phyloP scores from a whole-genome alignment of 2,888 invertebrate genomes.

The Lochmaea crataegi region DNA sequence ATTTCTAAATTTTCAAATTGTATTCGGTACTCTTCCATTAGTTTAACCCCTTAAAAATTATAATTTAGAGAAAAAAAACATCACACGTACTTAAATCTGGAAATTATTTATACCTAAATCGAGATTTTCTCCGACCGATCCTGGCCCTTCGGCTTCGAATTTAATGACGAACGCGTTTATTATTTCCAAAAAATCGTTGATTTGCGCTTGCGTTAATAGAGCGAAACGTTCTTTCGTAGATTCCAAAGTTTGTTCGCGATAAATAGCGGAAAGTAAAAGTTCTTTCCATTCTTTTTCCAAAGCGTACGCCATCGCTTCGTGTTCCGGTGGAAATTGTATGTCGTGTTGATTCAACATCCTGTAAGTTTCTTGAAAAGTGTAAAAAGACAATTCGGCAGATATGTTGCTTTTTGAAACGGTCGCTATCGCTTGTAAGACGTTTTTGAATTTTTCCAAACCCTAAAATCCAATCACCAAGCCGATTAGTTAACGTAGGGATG shows the following conservation, averaged over 20 bases:
- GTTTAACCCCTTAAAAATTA: constrained; percentile 68
- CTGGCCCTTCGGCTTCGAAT: constrained; percentile 83
- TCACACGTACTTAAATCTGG: no score
- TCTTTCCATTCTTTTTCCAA: constrained; percentile 78
- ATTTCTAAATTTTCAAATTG: constrained; percentile 76
- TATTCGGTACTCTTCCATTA: constrained; percentile 78
- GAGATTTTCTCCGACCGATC: constrained; percentile 80
- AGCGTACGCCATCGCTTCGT: constrained; percentile 70
- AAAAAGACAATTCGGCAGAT: constrained; percentile 81
- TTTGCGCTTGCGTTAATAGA: constrained; percentile 81
- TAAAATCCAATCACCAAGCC: neutral
- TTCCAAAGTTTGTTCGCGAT: constrained; percentile 76
- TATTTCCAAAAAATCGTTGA: constrained; percentile 74
- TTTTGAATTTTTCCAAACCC: constrained; percentile 83
- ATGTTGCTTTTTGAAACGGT: constrained; percentile 80
- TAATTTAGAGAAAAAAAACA: neutral
- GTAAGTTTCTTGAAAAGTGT: constrained; percentile 82
- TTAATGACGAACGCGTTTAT: constrained; percentile 76
- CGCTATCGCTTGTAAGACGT: constrained; percentile 85
- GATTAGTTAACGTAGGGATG: no score
- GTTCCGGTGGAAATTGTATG: constrained; percentile 70
- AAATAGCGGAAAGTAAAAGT: constrained; percentile 76
- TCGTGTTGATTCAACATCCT: constrained; percentile 78
- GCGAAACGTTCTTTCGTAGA: constrained; percentile 90
- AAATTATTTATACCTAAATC: constrained; percentile 63